phyloP scores from a whole-genome alignment of 2,888 invertebrate genomes.

The Netelia virgata region DNA sequence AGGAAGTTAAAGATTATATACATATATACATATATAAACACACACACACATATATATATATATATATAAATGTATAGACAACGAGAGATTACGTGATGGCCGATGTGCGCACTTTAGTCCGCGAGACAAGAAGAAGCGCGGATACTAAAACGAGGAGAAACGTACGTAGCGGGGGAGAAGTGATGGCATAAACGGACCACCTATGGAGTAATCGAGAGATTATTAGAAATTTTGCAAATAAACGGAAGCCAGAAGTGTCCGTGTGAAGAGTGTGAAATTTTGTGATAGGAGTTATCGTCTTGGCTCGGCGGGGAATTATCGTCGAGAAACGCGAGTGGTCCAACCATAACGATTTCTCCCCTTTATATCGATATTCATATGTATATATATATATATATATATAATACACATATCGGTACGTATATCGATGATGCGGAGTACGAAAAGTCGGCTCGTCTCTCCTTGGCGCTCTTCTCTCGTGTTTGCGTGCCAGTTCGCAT shows the following conservation, averaged over 20 bases:
- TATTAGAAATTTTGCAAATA: no score
- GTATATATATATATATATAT: constrained; percentile 31
- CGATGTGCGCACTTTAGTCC: constrained; percentile 51
- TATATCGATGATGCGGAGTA: constrained; percentile 42
- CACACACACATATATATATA: constrained; percentile 46
- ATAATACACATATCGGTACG: constrained; percentile 14
- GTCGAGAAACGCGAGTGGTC: no score
- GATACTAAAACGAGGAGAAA: constrained; percentile 33
- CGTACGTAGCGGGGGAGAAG: neutral
- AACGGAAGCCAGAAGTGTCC: no score
- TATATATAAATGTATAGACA: constrained; percentile 26
- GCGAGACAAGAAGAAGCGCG: constrained; percentile 60
- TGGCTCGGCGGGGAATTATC: no score
- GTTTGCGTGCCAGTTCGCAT: constrained; percentile 81
- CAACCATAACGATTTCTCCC: no score
- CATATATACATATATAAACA: constrained; percentile 37
- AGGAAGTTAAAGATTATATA: constrained; percentile 66
- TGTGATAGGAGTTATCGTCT: no score
- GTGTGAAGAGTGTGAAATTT: no score
- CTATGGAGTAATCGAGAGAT: no score
- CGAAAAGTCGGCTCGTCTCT: constrained; percentile 65
- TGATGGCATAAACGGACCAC: constrained; percentile 11
- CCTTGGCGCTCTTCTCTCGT: constrained; percentile 73
- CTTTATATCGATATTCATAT: constrained; percentile 7
- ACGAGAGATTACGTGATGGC: constrained; percentile 50